Base-by-base conservation (phyloP, 2,113 vertebrate species). In the Podilymbus podiceps region DNA sequence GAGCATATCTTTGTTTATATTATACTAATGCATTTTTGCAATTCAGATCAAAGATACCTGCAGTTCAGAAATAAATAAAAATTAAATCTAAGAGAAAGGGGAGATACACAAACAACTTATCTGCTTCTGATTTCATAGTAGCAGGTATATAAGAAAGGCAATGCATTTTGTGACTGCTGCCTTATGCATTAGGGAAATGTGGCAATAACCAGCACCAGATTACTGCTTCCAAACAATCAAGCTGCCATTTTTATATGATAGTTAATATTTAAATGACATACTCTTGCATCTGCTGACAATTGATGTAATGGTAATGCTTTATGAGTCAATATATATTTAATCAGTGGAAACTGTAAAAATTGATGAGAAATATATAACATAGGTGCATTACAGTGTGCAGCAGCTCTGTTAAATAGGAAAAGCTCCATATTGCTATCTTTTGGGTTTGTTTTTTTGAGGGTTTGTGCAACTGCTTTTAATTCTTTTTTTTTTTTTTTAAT, bases 261-360 rank as follows among this genome's bases (percentile, higher is more conserved):
- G 98, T 98, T 99, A 99, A 98, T 99, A 98, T 98, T 98, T 99
- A 99, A 99, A 99, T 98, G 98, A 98, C 98, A 98, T 98, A 98
- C 93, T 96, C 98, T 97, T 98, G 98, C 97, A 98, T 98, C 98
- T 98, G 98, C 98, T 98, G 98, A 98, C 98, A 98, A 98, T 98
- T 99, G 99, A 98, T 98, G 97, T 98, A 98, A 98, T 98, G 98
- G 97, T 98, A 98, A 98, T 97, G 97, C 98, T 99, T 99, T 99
- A 99, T 99, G 99, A 98, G 98, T 99, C 99, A 98, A 97, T 99
- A 99, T 99, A 98, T 99, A 98, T 99, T 98, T 98, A 99, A 99
- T 98, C 98, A 98, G 98, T 98, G 97, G 97, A 98, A 98, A 99
- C 98, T 98, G 98, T 99, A 98, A 99, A 99, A 98, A 98, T 97